Base-by-base conservation (phyloP, 2,113 vertebrate species). In the Coracopsis vasa region DNA sequence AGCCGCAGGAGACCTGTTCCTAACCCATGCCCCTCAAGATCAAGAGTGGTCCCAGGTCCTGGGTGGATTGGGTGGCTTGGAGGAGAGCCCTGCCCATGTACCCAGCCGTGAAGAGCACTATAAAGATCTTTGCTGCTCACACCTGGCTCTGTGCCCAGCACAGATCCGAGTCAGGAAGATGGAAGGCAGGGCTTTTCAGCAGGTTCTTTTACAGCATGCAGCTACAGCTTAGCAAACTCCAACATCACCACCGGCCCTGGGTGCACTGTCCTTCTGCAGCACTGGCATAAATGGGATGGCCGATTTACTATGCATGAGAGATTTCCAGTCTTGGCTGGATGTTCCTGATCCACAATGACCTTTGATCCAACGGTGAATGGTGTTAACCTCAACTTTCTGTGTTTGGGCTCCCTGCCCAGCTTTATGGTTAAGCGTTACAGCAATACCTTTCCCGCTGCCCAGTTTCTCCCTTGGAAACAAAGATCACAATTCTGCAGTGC, bases 351-450 rank as follows among this genome's bases (percentile, higher is more conserved):
- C 64, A 62, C 90, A 64, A 37, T 4, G 64, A 92, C 93, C 94
- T 96, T 96, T 94, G 94, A 60, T 96, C 85, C 48, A 73, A 29
- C 25, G 86, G 25, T 37, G 78, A 91, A 87, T 65, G 61, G 66
- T 86, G 85, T 75, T 93, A 90, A 86, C 94, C 71, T 96, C 92
- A 77, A 72, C 58, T 85, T 90, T 87, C 90, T 69, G 83, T 13
- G 15, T 67, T 90, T 94, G 90, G 93, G 91, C 96, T 97, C 65
- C 65, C 54, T 96, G 94, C 94, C 96, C 96, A 96, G 81, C 74
- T 90, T 92, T 91, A 90, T 50, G 58, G 93, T 86, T 95, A 93
- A 94, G 95, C 5, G 11, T 93, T 93, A 91, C 53, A 90, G 90
- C 78, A 72, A 2, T 66, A 81, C 65, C 87, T 94, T 95, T 89